Conservation (phyloP, 2,797 vertebrate genomes). For the Chloroceryle amazona region DNA sequence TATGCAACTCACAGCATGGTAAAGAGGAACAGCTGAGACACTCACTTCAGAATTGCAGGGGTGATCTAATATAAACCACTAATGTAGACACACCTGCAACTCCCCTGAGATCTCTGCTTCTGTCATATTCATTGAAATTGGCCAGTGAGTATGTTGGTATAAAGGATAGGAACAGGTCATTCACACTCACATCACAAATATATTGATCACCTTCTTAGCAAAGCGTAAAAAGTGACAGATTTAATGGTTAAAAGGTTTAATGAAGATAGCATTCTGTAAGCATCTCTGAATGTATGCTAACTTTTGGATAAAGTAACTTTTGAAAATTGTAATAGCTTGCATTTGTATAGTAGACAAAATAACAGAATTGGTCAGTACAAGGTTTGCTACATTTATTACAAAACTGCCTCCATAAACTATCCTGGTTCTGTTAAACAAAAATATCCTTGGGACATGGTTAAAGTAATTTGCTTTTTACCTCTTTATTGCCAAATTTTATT, state of each 20-base stretch:
- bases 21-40: background rate
- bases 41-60: background rate
- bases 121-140: background rate
- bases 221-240: background rate
- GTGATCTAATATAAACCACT: background rate
- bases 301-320: background rate
- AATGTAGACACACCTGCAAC: background rate
- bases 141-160: background rate
- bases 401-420: constrained; percentile 49
- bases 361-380: background rate
- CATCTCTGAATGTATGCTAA: background rate
- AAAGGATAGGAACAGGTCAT: background rate
- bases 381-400: constrained; percentile 4
- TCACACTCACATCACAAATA: background rate
- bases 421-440: constrained; percentile 62
- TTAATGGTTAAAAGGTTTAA: background rate
- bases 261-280: background rate
- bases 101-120: background rate
- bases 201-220: background rate
- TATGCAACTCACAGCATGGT: background rate
- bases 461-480: constrained; percentile 53
- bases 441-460: constrained; percentile 55
- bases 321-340: background rate
- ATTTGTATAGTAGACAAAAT: background rate
- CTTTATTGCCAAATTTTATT: constrained; percentile 75